Evolutionary conservation across 2,113 vertebrate species (phyloP), one percentile per base, ranked within the genome.

Genomic region (Perccottus glenii): DNA sequence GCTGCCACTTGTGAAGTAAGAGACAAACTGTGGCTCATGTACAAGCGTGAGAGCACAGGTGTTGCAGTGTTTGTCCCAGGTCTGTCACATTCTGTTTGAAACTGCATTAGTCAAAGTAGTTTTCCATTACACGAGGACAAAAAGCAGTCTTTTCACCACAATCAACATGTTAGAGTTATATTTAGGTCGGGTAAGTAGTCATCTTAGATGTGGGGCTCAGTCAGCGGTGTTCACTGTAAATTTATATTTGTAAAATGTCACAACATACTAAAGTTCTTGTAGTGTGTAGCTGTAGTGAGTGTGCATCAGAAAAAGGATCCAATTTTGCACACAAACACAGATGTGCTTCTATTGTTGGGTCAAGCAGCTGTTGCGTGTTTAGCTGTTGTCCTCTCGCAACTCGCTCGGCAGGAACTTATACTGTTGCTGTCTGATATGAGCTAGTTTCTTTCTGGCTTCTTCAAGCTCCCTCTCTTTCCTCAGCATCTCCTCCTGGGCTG

Each of bases 401-500:
- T 98, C 98, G 0, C 93, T 97, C 64, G 98, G 98, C 51, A 99
- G 88, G 83, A 99, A 99, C 82, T 99, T 99, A 88, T 99, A 99
- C 86, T 99, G 98, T 88, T 99, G 98, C 87, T 99, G 98, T 65
- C 98, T 94, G 78, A 99, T 99, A 87, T 99, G 97, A 71, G 97
- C 97, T 78, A 99, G 91, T 48, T 98, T 99, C 88, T 97, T 99
- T 68, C 98, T 92, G 4, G 98, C 98, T 83, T 99, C 98, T 84
- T 99, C 97, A 82, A 99, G 88, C 80, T 99, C 98, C 45, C 96
- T 88, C 50, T 99, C 98, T 78, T 99, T 99, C 85, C 96, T 94
- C 64, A 99, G 90, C 98, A 99, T 99, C 88, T 99, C 98, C 80
- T 99, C 98, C 85, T 99, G 98, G 27, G 98, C 98, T 0, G 98